Percentiles rank a stretch among this genome's conserved stretches.
Conservation (phyloP, 2,797 vertebrate genomes). For the Peromyscus attwateri region DNA sequence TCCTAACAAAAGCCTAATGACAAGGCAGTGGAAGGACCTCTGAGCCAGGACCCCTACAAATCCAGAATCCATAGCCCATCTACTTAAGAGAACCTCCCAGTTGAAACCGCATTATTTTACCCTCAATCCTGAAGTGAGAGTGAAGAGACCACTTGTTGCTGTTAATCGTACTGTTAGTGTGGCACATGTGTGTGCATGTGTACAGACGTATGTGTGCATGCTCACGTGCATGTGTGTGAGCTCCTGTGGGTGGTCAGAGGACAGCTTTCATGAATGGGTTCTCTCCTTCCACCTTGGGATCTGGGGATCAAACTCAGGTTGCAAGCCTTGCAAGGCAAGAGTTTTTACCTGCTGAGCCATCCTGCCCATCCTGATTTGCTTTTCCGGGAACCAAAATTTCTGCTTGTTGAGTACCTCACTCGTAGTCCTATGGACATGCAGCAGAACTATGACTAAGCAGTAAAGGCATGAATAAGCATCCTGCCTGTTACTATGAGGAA, state of each 20-base stretch:
- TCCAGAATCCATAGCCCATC: not conserved
- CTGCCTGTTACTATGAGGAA: not conserved
- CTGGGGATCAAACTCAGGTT: not conserved
- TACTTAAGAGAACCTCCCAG: not conserved
- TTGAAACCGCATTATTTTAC: not conserved
- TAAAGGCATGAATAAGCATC: not conserved
- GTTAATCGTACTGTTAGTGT: not conserved
- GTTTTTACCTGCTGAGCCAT: not conserved
- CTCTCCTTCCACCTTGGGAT: not conserved
- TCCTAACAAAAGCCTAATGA: not conserved
- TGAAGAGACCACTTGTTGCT: not conserved
- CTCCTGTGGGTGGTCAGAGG: not conserved
- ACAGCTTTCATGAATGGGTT: not conserved
- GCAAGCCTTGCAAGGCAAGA: not conserved
- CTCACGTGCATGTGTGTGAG: not conserved
- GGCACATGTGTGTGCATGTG: not conserved
- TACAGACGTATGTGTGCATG: not conserved
- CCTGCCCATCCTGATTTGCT: not conserved
- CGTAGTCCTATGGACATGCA: not conserved
- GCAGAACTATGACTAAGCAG: not conserved
- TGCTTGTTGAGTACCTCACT: not conserved
- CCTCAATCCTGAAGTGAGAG: not conserved
- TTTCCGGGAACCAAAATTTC: not conserved
- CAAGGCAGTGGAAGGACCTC: not conserved
- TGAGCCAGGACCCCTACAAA: not conserved